phyloP scores from a whole-genome alignment of 1,140 invertebrate species.

The Scaptomyza hsui region DNA sequence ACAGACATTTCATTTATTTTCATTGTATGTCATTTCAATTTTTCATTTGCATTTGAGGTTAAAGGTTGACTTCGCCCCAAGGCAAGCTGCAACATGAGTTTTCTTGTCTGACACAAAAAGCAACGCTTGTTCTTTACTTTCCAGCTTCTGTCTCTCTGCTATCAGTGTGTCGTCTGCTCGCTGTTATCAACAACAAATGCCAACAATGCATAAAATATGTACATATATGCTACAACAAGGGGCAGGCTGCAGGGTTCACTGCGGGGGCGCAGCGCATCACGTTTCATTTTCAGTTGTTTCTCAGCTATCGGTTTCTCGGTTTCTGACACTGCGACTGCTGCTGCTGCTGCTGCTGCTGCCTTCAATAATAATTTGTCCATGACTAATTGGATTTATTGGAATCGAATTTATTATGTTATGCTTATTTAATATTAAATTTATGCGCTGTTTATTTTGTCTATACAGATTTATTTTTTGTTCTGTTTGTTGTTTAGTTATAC shows the following conservation, averaged over 20 bases:
- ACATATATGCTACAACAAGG: too few relatives aligned
- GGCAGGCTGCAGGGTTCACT: constrained; percentile 6
- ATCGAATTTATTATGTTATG: constrained; percentile 80
- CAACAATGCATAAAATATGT: constrained; percentile 59
- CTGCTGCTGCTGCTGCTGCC: constrained; percentile 24
- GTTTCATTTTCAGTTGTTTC: constrained; percentile 11
- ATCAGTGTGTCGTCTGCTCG: constrained; percentile 36
- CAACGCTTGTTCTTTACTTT: constrained; percentile 35
- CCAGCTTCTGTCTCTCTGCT: constrained; percentile 13
- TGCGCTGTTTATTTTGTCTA: constrained; percentile 74
- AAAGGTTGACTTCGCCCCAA: constrained; percentile 12
- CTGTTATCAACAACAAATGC: constrained; percentile 59
- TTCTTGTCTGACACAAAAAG: constrained; percentile 34
- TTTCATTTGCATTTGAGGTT: constrained; percentile 36
- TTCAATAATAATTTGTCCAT: constrained; percentile 83
- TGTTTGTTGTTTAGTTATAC: background rate
- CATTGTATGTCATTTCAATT: constrained; percentile 69
- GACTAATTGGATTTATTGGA: constrained; percentile 83
- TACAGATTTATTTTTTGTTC: constrained; percentile 16
- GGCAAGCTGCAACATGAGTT: constrained; percentile 3
- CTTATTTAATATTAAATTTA: constrained; percentile 80
- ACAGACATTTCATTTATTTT: constrained; percentile 67
- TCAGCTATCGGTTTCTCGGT: background rate
- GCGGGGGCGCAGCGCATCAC: constrained; percentile 16
- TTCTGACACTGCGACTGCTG: constrained; percentile 39